Base-by-base conservation (phyloP, 2,113 vertebrate species). In the Atlantisia rogersi region DNA sequence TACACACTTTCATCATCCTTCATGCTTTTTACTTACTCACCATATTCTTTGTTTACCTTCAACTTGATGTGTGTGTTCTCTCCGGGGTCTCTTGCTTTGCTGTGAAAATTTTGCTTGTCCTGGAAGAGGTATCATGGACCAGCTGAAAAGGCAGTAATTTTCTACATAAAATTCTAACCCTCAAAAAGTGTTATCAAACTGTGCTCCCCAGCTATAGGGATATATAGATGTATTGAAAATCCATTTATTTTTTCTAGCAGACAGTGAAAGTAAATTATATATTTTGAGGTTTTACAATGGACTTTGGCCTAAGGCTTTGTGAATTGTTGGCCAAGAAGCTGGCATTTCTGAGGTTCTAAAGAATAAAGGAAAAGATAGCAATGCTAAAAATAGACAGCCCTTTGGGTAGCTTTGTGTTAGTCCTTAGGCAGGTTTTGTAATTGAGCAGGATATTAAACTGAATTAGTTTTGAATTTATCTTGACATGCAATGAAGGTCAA, bases 1-100 rank as follows among this genome's bases (percentile, higher is more conserved):
- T 75, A 84, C 24, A 52, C 6, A 20, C 3, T 88, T 83, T 24
- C 5, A 40, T n/a, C 3, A 19, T 40, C 5, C 7, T 17, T 73
- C 46, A 28, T 40, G 17, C 10, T 91, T 86, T 52, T 56, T 48
- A 26, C 4, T 39, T 71, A 48, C 12, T 35, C 15, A 64, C 29
- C 10, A 12, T 56, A 14, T 73, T 65, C 26, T 71, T 65, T 60
- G 32, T 86, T 77, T 35, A 52, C 18, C 21, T 82, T 37, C 39
- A 48, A 8, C 55, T 62, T 62, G 24, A n/a, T 37, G 12, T 1
- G 5, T 29, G 4, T 65, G 10, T 58, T 0, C 0, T 73, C 6
- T 79, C 5, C 26, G 32, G 11, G 5, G 32, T 88, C 9, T 62
- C 20, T 71, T 74, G 29, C 5, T 65, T 81, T 81, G 5, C 18